phyloP scores from a whole-genome alignment of 2,113 vertebrate species.

The Cyprinodon tularosa region DNA sequence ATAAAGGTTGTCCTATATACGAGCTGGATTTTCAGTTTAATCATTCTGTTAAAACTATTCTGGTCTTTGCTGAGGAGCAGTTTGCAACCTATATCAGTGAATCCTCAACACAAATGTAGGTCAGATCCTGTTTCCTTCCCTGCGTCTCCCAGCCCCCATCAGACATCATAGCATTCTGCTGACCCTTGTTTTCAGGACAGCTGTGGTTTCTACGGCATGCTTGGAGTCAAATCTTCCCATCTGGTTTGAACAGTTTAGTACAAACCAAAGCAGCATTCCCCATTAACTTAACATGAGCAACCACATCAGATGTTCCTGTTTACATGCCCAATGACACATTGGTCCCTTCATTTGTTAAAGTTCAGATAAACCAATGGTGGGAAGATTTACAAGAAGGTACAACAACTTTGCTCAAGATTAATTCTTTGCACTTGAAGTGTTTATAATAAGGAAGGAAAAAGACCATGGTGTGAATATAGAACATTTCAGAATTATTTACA shows the following conservation, averaged over 20 bases:
- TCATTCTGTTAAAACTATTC: background rate
- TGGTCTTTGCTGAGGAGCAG: background rate
- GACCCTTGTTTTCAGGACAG: constrained; percentile 68
- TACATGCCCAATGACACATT: constrained; percentile 56
- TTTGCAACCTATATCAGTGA: constrained; percentile 11
- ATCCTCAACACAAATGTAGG: constrained; percentile 29
- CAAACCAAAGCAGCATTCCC: constrained; percentile 29
- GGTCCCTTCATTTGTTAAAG: constrained; percentile 52
- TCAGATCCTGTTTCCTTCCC: constrained; percentile 19
- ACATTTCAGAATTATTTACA: background rate
- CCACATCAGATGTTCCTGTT: constrained; percentile 64
- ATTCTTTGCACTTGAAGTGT: constrained; percentile 1
- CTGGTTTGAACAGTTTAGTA: constrained; percentile 43
- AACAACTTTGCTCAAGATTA: constrained; percentile 10
- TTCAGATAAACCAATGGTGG: constrained; percentile 41
- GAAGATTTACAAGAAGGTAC: constrained; percentile 34
- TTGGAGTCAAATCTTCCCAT: constrained; percentile 63
- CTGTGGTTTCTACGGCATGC: constrained; percentile 56
- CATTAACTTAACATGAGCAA: constrained; percentile 53
- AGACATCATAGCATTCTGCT: constrained; percentile 63
- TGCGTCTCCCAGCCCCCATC: constrained; percentile 10
- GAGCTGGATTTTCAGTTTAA: constrained; percentile 10
- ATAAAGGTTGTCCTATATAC: background rate
- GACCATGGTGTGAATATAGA: background rate
- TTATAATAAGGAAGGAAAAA: background rate